A percentile compares a stretch with the other conserved stretches of the same genome.
phyloP scores from a whole-genome alignment of 2,888 invertebrate species.

The Dasypolia templi region DNA sequence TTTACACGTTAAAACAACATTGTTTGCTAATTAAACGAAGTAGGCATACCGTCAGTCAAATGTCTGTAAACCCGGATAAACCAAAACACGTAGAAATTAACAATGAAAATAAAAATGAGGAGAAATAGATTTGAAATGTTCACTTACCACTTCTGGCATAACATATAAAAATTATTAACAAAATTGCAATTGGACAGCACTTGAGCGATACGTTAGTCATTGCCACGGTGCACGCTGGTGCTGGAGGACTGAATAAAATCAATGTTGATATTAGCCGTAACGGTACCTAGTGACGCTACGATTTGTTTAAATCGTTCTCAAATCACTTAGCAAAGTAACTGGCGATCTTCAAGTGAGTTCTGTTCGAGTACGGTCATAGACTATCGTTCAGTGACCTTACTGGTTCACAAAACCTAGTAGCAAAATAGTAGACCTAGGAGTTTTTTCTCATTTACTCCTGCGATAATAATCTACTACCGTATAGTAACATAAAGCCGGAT shows the following conservation, averaged over 20 bases:
- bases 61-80: background rate
- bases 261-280: slow-evolving; percentile 19
- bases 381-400: background rate
- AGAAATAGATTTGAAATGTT: background rate
- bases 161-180: slow-evolving; percentile 45
- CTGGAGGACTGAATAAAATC: slow-evolving; percentile 27
- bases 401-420: background rate
- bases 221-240: background rate
- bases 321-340: slow-evolving; percentile 4
- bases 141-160: slow-evolving; percentile 46
- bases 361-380: slow-evolving; percentile 1
- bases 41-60: background rate
- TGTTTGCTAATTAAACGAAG: background rate
- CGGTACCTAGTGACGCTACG: slow-evolving; percentile 30
- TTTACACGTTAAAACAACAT: background rate
- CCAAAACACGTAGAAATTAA: background rate
- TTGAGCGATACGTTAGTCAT: slow-evolving; percentile 39
- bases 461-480: background rate
- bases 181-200: slow-evolving; percentile 4
- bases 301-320: slow-evolving; percentile 22
- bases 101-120: background rate
- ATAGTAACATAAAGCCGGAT: background rate
- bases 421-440: no score
- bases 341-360: background rate
- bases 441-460: no score